phyloP scores from a whole-genome alignment of 1,140 invertebrate genomes.

The Geopemphigus sp. region DNA sequence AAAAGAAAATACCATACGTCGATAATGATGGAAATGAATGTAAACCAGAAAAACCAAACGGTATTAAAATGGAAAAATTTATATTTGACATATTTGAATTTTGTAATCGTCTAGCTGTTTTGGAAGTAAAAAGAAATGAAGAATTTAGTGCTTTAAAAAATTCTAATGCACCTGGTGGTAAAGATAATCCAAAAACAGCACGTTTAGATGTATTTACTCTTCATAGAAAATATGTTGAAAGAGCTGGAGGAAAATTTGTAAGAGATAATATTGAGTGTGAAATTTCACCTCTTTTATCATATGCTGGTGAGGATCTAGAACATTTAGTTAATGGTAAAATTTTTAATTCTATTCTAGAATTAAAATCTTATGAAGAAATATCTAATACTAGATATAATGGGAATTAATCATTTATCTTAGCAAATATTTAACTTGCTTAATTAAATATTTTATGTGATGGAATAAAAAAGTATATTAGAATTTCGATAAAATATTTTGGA shows the following conservation, averaged over 20 bases:
- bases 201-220: slow-evolving; percentile 74
- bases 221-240: slow-evolving; percentile 78
- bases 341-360: slow-evolving; percentile 67
- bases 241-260: slow-evolving; percentile 72
- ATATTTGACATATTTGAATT: slow-evolving; percentile 98
- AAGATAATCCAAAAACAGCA: slow-evolving; percentile 88
- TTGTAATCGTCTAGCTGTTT: slow-evolving; percentile 84
- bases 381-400: slow-evolving; percentile 34
- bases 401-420: background rate
- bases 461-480: too few relatives aligned
- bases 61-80: slow-evolving; percentile 99
- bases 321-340: slow-evolving; percentile 66
- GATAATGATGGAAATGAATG: slow-evolving; percentile 69
- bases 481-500: background rate
- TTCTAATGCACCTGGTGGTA: slow-evolving; percentile 71
- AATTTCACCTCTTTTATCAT: slow-evolving; percentile 88
- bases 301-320: slow-evolving; percentile 80
- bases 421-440: background rate
- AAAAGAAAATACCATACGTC: slow-evolving; percentile 93
- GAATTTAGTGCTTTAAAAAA: slow-evolving; percentile 99
- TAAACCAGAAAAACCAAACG: slow-evolving; percentile 82
- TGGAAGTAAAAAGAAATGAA: slow-evolving; percentile 87
- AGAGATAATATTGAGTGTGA: slow-evolving; percentile 72
- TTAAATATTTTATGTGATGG: background rate
- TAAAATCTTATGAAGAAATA: slow-evolving; percentile 54